Conservation (phyloP, 2,888 invertebrate genomes). For the Agapetus fuscipes region DNA sequence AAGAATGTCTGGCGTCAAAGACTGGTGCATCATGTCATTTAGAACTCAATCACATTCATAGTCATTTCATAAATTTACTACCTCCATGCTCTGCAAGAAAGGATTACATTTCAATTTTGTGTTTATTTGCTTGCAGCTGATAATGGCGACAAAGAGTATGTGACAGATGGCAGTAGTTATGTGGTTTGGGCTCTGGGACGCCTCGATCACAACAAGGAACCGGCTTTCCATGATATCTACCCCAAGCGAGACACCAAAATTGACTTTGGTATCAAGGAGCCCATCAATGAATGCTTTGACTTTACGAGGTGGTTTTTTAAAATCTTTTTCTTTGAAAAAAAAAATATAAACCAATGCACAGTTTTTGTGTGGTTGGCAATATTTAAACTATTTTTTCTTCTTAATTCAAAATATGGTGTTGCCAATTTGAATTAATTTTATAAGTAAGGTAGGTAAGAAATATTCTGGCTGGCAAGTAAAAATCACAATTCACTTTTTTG, state of each 20-base stretch:
- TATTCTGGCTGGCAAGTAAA: no score
- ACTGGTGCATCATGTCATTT: no score
- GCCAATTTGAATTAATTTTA: no score
- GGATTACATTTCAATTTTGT: background rate
- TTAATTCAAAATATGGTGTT: no score
- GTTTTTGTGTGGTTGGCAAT: no score
- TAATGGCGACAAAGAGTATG: conserved; percentile 63
- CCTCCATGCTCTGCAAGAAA: no score
- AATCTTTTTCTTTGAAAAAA: background rate
- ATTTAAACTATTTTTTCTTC: no score
- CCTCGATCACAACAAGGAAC: conserved; percentile 66
- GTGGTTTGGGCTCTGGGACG: conserved; percentile 80
- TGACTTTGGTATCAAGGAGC: conserved; percentile 54
- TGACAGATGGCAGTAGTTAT: conserved; percentile 50
- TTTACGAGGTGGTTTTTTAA: conserved; percentile 56
- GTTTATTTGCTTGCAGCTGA: conserved; percentile 55
- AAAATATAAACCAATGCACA: background rate
- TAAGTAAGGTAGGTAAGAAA: no score
- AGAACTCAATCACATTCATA: no score
- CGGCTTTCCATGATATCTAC: conserved; percentile 74
- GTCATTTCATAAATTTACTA: no score
- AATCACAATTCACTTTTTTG: no score
- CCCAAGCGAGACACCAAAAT: conserved; percentile 61
- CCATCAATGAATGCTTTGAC: conserved; percentile 60
- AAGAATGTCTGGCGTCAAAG: no score